phyloP scores from a whole-genome alignment of 2,113 vertebrate genomes.

The Garra rufa region DNA sequence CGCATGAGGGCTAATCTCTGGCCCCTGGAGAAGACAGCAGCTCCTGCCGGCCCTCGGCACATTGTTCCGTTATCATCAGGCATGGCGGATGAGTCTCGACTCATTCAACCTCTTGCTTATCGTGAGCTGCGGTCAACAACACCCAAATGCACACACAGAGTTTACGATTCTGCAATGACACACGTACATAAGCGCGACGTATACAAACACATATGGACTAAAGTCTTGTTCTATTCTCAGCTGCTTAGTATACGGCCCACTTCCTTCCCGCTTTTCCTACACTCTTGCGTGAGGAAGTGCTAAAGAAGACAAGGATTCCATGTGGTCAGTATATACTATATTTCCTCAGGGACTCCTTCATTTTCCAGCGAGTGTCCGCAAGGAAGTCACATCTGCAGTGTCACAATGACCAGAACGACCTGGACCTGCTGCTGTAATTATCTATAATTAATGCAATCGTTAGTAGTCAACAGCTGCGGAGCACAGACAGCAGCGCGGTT shows the following conservation, averaged over 20 bases:
- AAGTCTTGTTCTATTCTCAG: slow-evolving; percentile 29
- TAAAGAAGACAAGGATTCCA: slow-evolving; percentile 65
- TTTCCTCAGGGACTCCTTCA: slow-evolving; percentile 67
- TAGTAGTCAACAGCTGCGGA: slow-evolving; percentile 3
- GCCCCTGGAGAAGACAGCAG: slow-evolving; percentile 80
- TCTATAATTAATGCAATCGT: slow-evolving; percentile 1
- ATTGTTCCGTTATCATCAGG: slow-evolving; percentile 85
- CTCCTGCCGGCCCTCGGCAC: slow-evolving; percentile 78
- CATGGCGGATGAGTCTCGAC: slow-evolving; percentile 68
- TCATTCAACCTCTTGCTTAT: slow-evolving; percentile 66
- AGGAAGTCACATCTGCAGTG: slow-evolving; percentile 29
- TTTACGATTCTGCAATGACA: background rate
- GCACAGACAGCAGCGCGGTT: background rate
- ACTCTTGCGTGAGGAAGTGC: slow-evolving; percentile 62
- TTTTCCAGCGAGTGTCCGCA: slow-evolving; percentile 42
- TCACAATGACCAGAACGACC: slow-evolving; percentile 23
- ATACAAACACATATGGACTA: slow-evolving; percentile 7
- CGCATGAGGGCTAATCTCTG: slow-evolving; percentile 86
- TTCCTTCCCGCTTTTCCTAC: slow-evolving; percentile 70
- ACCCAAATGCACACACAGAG: slow-evolving; percentile 1
- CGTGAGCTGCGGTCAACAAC: slow-evolving; percentile 23
- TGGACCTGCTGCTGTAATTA: slow-evolving; percentile 40
- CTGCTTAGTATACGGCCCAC: slow-evolving; percentile 45
- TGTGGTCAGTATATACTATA: slow-evolving; percentile 68
- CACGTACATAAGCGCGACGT: background rate